These are phyloP conservation scores for Uloborus diversus DNA, from an alignment of 1,140 invertebrate genomes.

Conservation along the genomic window DNA sequence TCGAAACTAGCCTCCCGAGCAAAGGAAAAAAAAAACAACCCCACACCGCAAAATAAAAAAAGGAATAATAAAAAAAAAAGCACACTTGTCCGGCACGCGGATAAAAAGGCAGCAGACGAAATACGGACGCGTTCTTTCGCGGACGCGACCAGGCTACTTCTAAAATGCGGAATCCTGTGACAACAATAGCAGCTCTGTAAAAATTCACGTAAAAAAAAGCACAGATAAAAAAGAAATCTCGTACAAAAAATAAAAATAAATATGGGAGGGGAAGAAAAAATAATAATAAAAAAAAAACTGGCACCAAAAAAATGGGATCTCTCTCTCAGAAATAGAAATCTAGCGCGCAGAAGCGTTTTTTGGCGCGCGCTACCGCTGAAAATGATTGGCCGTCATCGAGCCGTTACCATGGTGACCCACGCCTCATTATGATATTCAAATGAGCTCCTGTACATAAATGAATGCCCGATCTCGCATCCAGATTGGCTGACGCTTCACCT, in stretches of 20 bases:
- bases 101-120: background rate
- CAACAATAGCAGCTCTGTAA: conserved; percentile 29
- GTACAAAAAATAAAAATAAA: conserved; percentile 2
- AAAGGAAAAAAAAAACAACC: background rate
- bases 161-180: background rate
- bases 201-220: conserved; percentile 23
- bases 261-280: background rate
- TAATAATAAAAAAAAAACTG: background rate
- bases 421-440: conserved; percentile 55
- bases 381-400: conserved; percentile 47
- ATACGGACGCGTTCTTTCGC: conserved; percentile 2
- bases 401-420: conserved; percentile 29
- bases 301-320: background rate
- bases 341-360: conserved; percentile 26
- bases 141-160: background rate
- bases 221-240: background rate
- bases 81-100: background rate
- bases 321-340: conserved; percentile 25
- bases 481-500: conserved; percentile 36
- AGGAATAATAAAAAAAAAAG: conserved; percentile 2
- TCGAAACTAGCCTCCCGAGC: background rate
- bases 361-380: conserved; percentile 36
- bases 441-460: conserved; percentile 48
- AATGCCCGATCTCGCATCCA: conserved; percentile 36
- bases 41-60: background rate